phyloP scores from a whole-genome alignment of 1,140 invertebrate species.

The Euglossa dilemma region DNA sequence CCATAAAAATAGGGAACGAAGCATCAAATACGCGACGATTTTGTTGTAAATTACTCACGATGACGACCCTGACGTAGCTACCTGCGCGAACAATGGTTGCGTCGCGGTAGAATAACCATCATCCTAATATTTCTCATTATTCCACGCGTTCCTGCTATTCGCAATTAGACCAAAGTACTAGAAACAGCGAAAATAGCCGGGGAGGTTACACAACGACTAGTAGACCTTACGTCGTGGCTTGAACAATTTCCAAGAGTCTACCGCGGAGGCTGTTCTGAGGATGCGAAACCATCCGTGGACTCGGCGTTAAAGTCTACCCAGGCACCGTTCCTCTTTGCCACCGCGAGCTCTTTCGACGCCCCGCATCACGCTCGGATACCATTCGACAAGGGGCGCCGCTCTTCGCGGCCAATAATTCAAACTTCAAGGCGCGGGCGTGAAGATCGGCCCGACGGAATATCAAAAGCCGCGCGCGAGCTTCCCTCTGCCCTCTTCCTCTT shows the following conservation, averaged over 20 bases:
- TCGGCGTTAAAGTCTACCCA: conserved; percentile 17
- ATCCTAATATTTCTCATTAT: too few species aligned
- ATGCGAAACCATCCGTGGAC: conserved; percentile 23
- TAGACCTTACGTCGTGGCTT: not conserved
- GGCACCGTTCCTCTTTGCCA: conserved; percentile 60
- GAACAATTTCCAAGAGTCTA: conserved; percentile 15
- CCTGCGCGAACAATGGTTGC: too few species aligned
- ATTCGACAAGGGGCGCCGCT: conserved; percentile 71
- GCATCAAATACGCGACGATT: too few species aligned
- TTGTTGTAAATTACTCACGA: too few species aligned
- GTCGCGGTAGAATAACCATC: too few species aligned
- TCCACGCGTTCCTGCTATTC: not conserved
- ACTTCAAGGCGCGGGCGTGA: conserved; percentile 72
- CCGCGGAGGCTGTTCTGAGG: not conserved
- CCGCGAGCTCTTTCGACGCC: conserved; percentile 58
- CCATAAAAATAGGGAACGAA: too few species aligned
- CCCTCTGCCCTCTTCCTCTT: conserved; percentile 1
- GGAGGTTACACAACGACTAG: not conserved
- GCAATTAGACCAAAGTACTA: not conserved
- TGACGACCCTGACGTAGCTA: too few species aligned
- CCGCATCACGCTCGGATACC: conserved; percentile 69
- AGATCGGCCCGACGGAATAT: conserved; percentile 69
- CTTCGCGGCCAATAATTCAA: conserved; percentile 70
- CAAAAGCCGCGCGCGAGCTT: conserved; percentile 57
- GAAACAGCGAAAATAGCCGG: not conserved